Conservation (phyloP, 2,113 vertebrate genomes). For the Progne subis region DNA sequence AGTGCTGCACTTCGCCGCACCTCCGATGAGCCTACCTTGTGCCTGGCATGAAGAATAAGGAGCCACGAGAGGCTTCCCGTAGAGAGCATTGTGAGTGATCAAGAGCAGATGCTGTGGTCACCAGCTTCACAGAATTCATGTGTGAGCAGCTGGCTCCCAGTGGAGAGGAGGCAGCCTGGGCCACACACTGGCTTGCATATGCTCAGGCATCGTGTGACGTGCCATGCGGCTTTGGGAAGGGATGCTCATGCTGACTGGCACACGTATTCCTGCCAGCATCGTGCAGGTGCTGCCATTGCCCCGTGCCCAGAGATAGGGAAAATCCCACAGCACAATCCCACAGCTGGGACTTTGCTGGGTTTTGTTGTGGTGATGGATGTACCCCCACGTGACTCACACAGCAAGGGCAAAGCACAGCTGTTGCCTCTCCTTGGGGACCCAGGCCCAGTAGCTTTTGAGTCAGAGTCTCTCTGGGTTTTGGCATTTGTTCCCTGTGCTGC, state of each 20-base stretch:
- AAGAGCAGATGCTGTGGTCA: not conserved
- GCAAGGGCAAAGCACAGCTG: not conserved
- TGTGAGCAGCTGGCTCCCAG: not conserved
- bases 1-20: accelerated
- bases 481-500: not conserved
- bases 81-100: accelerated
- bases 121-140: not conserved
- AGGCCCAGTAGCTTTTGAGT: not conserved
- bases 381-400: accelerated
- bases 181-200: accelerated
- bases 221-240: accelerated
- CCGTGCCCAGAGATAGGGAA: accelerated
- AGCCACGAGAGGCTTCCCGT: accelerated
- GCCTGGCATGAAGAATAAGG: not conserved
- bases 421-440: not conserved
- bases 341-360: not conserved
- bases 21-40: not conserved
- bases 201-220: accelerated
- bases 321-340: not conserved
- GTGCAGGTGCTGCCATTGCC: accelerated
- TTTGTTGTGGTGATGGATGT: not conserved
- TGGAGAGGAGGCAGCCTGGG: not conserved
- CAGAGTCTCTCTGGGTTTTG: not conserved
- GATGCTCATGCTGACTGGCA: accelerated
- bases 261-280: accelerated